A percentile compares a stretch with the other conserved stretches of the same genome.
Evolutionary conservation across 2,888 invertebrate species (phyloP).

Genomic region (Geotrupes spiniger): DNA sequence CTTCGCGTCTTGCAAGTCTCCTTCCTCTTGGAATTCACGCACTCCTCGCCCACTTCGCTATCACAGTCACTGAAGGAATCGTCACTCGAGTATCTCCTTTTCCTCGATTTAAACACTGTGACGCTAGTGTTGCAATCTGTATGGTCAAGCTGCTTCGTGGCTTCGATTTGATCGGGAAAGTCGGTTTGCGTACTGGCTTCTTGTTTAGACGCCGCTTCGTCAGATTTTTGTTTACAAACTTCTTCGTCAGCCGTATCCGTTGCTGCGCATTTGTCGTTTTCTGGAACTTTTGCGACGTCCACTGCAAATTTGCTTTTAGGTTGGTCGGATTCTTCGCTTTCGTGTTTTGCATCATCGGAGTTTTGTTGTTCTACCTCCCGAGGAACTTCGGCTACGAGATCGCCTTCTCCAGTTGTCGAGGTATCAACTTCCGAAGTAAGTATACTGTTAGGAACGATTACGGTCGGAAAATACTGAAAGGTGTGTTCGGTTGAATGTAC

Average conservation of each 20-base stretch:
- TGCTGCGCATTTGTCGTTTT: too few species aligned
- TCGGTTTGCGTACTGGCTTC: too few species aligned
- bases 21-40: too few species aligned
- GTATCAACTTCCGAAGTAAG: too few species aligned
- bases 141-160: conserved; percentile 9
- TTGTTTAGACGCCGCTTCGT: too few species aligned
- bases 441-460: background rate
- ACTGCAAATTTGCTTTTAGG: too few species aligned
- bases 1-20: conserved; percentile 3
- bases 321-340: too few species aligned
- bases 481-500: conserved; percentile 5
- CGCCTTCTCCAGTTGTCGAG: too few species aligned
- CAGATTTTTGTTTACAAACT: too few species aligned
- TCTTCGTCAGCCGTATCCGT: too few species aligned
- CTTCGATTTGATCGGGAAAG: background rate
- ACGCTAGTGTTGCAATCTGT: conserved; percentile 10
- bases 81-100: conserved; percentile 10
- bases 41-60: conserved; percentile 4
- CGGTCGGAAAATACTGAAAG: conserved; percentile 14
- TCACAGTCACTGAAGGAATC: conserved; percentile 16
- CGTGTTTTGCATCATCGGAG: too few species aligned
- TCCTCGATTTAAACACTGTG: conserved; percentile 15
- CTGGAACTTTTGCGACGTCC: too few species aligned
- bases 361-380: conserved; percentile 12
- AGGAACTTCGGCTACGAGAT: background rate